Evolutionary conservation across 2,888 invertebrate species (phyloP).

Genomic region (Drosophila parthenogenetica): DNA sequence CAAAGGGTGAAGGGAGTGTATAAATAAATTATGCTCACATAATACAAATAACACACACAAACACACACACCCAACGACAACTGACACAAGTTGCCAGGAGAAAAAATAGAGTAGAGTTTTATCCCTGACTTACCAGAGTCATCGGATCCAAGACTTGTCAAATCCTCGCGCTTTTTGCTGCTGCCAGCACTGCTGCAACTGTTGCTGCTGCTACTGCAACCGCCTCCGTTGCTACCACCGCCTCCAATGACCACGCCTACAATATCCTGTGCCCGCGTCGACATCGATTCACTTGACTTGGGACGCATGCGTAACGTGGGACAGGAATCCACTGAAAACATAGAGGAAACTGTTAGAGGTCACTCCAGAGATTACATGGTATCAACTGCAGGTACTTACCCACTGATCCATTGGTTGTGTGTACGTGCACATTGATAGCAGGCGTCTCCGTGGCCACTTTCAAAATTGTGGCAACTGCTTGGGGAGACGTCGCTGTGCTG

Average conservation of each 20-base stretch:
- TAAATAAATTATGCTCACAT: constrained; percentile 22
- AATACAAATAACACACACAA: constrained; percentile 20
- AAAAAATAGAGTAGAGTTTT: neutral
- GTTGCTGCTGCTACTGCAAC: constrained; percentile 56
- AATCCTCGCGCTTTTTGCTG: constrained; percentile 85
- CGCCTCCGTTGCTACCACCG: constrained; percentile 48
- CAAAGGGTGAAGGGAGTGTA: constrained; percentile 7
- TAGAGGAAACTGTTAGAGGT: neutral
- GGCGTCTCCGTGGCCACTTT: constrained; percentile 13
- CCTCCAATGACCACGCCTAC: constrained; percentile 39
- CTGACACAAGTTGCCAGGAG: constrained; percentile 6
- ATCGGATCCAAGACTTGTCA: constrained; percentile 87
- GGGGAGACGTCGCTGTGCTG: constrained; percentile 23
- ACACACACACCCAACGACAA: constrained; percentile 10
- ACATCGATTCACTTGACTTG: constrained; percentile 71
- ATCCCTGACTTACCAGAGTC: constrained; percentile 85
- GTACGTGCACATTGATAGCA: constrained; percentile 22
- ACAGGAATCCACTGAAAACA: constrained; percentile 67
- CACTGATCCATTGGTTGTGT: constrained; percentile 45
- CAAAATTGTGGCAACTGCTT: constrained; percentile 23
- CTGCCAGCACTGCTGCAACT: constrained; percentile 64
- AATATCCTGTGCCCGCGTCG: constrained; percentile 49
- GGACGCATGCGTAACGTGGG: constrained; percentile 75
- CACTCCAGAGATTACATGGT: neutral
- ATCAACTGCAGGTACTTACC: constrained; percentile 50